Base-by-base conservation (phyloP, 2,797 vertebrate species). In the Centropyge bicolor region DNA sequence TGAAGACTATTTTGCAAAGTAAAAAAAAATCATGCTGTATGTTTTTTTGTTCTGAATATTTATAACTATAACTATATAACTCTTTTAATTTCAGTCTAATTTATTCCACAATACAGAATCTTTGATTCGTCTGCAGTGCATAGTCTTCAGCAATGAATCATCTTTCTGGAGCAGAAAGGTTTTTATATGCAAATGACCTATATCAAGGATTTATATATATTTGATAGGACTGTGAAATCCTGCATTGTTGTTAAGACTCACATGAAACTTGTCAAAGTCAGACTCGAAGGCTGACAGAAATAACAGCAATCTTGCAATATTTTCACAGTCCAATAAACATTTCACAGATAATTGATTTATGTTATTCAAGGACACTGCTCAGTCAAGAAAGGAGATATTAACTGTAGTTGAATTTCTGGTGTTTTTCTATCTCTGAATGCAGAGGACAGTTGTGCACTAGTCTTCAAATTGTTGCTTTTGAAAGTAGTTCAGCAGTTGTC, bases 171-270 rank as follows among this genome's bases (percentile, higher is more conserved):
- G 40, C 73, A 80, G 48, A 24, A 56, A 59, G 22, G 51, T 43
- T 83, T 85, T 85, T 66, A 68, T 73, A 79, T 84, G 81, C 74
- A 86, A 83, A 86, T 76, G 40, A 36, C 62, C 48, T 41, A 55
- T 59, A 64, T 82, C 13, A 46, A 20, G 14, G 24, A 74, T 52
- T 80, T 35, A 78, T 70, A 61, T 80, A 68, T 82, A 66, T 70
- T 63, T 79, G 14, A 85, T 77, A 62, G 62, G 24, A 62, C 76
- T 71, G 64, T 52, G 14, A 63, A 76, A 75, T 61, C 54, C 45
- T 54, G 45, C 59, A 41, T 80, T 49, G 71, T 72, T 66, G 22
- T 79, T 27, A 48, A 41, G 20, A 74, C 45, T 68, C n/a, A 12
- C n/a, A 62, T 67, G 45, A 55, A 38, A 60, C 45, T 19, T 61